A percentile compares a stretch with the other conserved stretches of the same genome.
phyloP scores from a whole-genome alignment of 2,797 vertebrate species.

The Champsocephalus esox region DNA sequence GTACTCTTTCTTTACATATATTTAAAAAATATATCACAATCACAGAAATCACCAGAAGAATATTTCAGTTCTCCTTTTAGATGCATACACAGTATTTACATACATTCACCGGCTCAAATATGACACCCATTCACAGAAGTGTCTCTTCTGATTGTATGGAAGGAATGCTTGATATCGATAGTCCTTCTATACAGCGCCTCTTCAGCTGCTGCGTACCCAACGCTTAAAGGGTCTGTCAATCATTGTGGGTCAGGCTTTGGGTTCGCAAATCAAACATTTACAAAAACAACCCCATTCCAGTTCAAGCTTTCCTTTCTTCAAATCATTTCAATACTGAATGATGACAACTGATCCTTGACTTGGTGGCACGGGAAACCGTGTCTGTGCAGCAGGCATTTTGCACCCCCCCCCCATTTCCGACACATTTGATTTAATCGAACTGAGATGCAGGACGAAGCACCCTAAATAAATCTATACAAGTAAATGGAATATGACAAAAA shows the following conservation, averaged over 20 bases:
- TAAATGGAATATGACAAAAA: conserved; percentile 13
- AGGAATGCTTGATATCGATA: conserved; percentile 86
- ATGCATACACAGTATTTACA: conserved; percentile 92
- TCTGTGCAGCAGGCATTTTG: conserved; percentile 27
- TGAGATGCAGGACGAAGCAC: conserved; percentile 39
- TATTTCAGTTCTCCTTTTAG: conserved; percentile 74
- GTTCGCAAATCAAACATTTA: conserved; percentile 35
- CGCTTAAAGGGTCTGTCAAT: conserved; percentile 34
- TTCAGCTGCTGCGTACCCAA: conserved; percentile 26
- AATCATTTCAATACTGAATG: conserved; percentile 20
- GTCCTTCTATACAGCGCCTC: conserved; percentile 51
- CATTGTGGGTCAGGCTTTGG: background rate
- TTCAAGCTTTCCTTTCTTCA: conserved; percentile 15
- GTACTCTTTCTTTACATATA: conserved; percentile 89
- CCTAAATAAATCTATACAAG: conserved; percentile 19
- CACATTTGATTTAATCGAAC: conserved; percentile 50
- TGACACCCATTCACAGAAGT: conserved; percentile 78
- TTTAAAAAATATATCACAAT: conserved; percentile 88
- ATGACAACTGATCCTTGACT: conserved; percentile 2
- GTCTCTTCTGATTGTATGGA: conserved; percentile 78
- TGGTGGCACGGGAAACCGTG: conserved; percentile 29
- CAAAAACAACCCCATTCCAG: background rate
- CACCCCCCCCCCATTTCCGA: conserved; percentile 1
- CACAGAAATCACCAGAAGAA: conserved; percentile 86
- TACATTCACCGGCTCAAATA: conserved; percentile 93